Conservation (phyloP, 2,888 invertebrate genomes). For the Pseudolycoriella hygida region DNA sequence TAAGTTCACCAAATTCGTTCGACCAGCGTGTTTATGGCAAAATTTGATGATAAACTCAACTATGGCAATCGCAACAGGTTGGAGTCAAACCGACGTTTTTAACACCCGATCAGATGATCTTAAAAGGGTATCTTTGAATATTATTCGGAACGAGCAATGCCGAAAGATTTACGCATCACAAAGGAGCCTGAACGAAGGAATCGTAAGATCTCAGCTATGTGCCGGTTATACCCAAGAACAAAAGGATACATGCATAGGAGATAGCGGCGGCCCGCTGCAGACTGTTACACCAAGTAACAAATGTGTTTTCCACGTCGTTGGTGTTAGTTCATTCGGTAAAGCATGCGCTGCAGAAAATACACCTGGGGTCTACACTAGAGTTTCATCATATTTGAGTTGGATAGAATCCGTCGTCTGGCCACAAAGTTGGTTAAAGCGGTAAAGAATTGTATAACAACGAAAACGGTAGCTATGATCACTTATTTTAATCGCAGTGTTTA, state of each 20-base stretch:
- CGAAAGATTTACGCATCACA: not conserved
- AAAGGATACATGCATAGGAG: conserved; percentile 16
- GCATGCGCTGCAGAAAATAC: conserved; percentile 9
- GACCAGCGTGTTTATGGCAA: conserved; percentile 27
- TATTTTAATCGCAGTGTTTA: no score
- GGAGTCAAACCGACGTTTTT: conserved; percentile 13
- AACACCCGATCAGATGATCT: conserved; percentile 13
- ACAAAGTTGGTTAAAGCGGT: no score
- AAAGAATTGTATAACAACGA: no score
- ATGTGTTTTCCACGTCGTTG: conserved; percentile 11
- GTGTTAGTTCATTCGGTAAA: conserved; percentile 13
- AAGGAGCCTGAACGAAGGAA: conserved; percentile 12
- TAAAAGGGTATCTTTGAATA: conserved; percentile 14
- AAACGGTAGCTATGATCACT: no score
- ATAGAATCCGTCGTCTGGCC: conserved; percentile 5
- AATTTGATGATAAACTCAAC: conserved; percentile 15
- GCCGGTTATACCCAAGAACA: conserved; percentile 14
- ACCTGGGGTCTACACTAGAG: conserved; percentile 11
- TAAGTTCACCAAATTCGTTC: conserved; percentile 17
- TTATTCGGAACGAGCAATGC: conserved; percentile 5
- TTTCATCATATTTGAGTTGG: conserved; percentile 7
- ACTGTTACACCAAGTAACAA: conserved; percentile 6
- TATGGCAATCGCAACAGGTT: conserved; percentile 14
- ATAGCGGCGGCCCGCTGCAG: conserved; percentile 13
- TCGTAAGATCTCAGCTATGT: conserved; percentile 18